phyloP scores from a whole-genome alignment of 2,888 invertebrate species.

The Pandemis heparana region DNA sequence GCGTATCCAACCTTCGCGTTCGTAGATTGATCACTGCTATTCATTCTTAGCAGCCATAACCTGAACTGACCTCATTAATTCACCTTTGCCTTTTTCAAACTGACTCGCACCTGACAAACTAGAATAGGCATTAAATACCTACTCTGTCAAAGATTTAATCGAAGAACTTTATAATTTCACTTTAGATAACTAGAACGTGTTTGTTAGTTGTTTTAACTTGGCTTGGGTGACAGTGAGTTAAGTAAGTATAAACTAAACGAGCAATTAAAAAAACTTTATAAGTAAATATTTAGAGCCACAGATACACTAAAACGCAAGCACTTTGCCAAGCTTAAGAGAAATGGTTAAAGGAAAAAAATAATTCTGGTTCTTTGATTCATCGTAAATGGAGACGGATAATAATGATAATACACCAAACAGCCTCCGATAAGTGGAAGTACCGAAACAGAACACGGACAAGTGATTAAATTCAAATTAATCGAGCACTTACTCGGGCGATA shows the following conservation, averaged over 20 bases:
- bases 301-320: too few species aligned
- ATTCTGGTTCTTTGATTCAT: too few species aligned
- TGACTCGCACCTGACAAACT: slow-evolving; percentile 15
- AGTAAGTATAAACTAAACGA: too few species aligned
- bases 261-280: too few species aligned
- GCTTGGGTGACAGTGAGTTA: too few species aligned
- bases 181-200: too few species aligned
- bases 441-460: not conserved
- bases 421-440: slow-evolving; percentile 14
- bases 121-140: slow-evolving; percentile 1
- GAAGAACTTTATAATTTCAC: too few species aligned
- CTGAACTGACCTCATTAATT: slow-evolving; percentile 22
- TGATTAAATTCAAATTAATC: slow-evolving; percentile 17
- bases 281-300: too few species aligned
- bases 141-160: not conserved
- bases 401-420: not conserved
- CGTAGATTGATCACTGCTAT: slow-evolving; percentile 36
- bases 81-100: slow-evolving; percentile 24
- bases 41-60: slow-evolving; percentile 18
- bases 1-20: slow-evolving; percentile 10
- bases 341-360: too few species aligned
- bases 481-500: not conserved
- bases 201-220: too few species aligned
- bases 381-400: not conserved
- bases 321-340: too few species aligned